These are phyloP conservation scores for Peromyscus maniculatus DNA, from an alignment of 2,113 vertebrate species.

Conservation along the genomic window DNA sequence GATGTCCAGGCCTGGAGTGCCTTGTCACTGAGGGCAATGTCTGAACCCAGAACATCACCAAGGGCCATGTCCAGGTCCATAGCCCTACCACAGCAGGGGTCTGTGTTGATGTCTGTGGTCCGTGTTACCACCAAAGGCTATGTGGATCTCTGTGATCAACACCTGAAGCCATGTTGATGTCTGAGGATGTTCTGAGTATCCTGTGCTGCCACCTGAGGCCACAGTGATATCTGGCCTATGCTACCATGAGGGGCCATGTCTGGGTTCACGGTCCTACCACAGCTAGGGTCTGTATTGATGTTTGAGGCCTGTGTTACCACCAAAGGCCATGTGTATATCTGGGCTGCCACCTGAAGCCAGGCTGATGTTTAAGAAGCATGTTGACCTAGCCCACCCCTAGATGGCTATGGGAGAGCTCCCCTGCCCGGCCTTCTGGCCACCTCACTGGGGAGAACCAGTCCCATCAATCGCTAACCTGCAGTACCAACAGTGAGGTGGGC, in stretches of 20 bases:
- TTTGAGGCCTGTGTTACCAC: neutral
- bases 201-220: neutral
- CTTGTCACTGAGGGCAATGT: neutral
- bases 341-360: neutral
- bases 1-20: neutral
- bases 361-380: neutral
- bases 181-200: neutral
- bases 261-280: neutral
- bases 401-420: neutral
- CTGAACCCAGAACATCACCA: neutral
- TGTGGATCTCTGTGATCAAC: neutral
- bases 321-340: neutral
- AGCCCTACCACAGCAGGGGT: neutral
- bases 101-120: neutral
- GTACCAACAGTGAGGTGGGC: too few species aligned
- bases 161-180: neutral
- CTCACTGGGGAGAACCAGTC: neutral
- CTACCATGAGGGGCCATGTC: neutral
- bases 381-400: neutral
- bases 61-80: neutral
- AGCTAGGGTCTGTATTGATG: neutral
- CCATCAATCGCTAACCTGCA: neutral
- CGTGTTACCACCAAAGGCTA: neutral
- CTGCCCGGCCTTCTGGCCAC: too few species aligned
- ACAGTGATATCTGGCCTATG: neutral